Conservation (phyloP, 2,797 vertebrate genomes). For the Peromyscus aztecus region DNA sequence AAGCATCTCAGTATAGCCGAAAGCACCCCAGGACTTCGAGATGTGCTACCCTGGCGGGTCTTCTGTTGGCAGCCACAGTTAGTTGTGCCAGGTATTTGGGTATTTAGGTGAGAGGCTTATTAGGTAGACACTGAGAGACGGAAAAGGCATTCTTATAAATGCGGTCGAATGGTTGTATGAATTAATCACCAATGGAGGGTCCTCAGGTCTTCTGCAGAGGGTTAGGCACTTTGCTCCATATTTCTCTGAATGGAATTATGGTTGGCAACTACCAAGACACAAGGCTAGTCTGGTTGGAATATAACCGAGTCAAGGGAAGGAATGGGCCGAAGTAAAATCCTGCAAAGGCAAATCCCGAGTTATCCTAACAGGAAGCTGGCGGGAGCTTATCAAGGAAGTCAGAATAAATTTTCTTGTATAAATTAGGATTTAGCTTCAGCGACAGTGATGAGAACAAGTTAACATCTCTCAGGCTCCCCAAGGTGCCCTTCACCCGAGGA, state of each 20-base stretch:
- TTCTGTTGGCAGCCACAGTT: neutral
- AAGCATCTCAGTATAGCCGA: neutral
- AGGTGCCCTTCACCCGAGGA: neutral
- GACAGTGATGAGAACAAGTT: neutral
- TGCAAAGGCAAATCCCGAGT: neutral
- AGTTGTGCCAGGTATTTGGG: neutral
- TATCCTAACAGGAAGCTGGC: neutral
- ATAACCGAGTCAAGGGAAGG: neutral
- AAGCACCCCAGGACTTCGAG: neutral
- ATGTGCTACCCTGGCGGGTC: neutral
- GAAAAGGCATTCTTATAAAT: neutral
- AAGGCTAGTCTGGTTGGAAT: neutral
- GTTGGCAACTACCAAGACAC: neutral
- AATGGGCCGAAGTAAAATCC: neutral
- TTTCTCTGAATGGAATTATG: neutral
- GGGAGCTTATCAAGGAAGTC: constrained; percentile 18
- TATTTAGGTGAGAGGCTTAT: neutral
- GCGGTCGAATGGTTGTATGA: neutral
- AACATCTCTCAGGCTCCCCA: neutral
- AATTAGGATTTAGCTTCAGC: neutral
- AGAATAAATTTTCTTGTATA: neutral
- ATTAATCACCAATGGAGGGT: fast-evolving
- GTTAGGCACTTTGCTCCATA: neutral
- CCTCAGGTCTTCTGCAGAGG: neutral
- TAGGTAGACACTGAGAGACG: neutral